phyloP scores from a whole-genome alignment of 2,888 invertebrate species.

The Fissipunctia ypsillon region DNA sequence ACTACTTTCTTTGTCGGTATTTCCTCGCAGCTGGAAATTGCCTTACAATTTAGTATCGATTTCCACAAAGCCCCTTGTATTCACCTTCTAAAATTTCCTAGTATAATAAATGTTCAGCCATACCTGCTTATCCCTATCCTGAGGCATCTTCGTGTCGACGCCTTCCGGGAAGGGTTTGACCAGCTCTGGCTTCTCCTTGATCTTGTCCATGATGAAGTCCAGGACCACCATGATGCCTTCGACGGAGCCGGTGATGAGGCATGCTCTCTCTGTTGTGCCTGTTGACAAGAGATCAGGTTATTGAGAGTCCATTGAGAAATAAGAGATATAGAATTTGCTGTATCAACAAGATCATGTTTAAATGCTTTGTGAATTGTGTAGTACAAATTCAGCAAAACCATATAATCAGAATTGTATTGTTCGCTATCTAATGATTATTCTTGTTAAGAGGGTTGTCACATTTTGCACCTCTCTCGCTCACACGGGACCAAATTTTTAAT shows the following conservation, averaged over 20 bases:
- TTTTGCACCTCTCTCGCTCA: too few species aligned
- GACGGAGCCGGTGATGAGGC: slow-evolving; percentile 97
- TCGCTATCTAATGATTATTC: slow-evolving; percentile 20
- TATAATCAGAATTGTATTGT: slow-evolving; percentile 31
- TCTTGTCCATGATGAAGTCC: slow-evolving; percentile 98
- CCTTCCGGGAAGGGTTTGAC: slow-evolving; percentile 95
- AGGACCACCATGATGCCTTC: slow-evolving; percentile 97
- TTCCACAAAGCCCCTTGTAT: background rate
- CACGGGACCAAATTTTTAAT: too few species aligned
- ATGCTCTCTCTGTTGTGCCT: slow-evolving; percentile 98
- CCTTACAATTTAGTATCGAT: slow-evolving; percentile 31
- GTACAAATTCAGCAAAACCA: slow-evolving; percentile 3
- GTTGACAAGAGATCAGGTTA: slow-evolving; percentile 62
- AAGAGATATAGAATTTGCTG: background rate
- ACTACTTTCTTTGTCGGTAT: slow-evolving; percentile 24
- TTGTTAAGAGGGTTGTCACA: too few species aligned
- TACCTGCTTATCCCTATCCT: slow-evolving; percentile 97
- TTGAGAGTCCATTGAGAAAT: background rate
- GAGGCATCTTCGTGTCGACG: slow-evolving; percentile 95
- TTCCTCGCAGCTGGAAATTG: background rate
- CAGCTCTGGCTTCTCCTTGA: slow-evolving; percentile 97
- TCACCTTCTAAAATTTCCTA: background rate
- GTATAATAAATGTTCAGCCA: slow-evolving; percentile 6
- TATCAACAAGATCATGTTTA: background rate
- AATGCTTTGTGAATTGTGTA: slow-evolving; percentile 28